Evolutionary conservation across 2,888 invertebrate species (phyloP), one percentile per base, ranked within the genome.

Genomic region (Cyaniris semiargus): DNA sequence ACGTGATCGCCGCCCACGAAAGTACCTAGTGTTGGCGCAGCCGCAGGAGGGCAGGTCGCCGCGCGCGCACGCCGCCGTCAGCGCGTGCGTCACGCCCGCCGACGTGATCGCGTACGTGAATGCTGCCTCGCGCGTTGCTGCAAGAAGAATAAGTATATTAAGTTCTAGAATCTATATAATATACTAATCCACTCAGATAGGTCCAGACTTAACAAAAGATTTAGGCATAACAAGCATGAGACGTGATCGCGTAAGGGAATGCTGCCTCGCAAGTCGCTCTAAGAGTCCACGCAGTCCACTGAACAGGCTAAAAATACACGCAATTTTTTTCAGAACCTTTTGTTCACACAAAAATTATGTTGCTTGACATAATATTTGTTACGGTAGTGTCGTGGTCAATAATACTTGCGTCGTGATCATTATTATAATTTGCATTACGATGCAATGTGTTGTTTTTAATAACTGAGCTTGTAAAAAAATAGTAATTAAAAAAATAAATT

Each of bases 101-200:
- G 98, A 97, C 80, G 97, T 97, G 85, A 99, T 96, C 77, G 99
- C 98, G 91, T 99, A 98, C 1, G 97, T 97, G 92, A 97, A 98
- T 70, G 98, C 98, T 4, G 98, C 98, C 89, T 99, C 99, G 82
- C 97, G 95, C 81, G 97, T 98, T 81, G 97, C 98, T 98, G 93
- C 4, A 80, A 80, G 23, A 77, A 74, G 53, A 18, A 31, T 66
- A 21, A 0, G 8, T 58, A 2, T 7, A 15, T 58, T 58, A 8
- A 21, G 21, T 21, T 44, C 4, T 53, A 18, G 18, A 53, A 15
- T 53, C 53, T 53, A 53, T 15, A 10, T 8, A 34, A 10, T 8
- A 34, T 34, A 34, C 34, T 8, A 38, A 8, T 10, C 10, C 38
- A 38, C 44, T 44, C 3, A 38, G 8, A 38, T 10, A 38, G 38